Evolutionary conservation across 2,888 invertebrate genomes (phyloP), one percentile per base, ranked within the genome.

Genomic region (Spilosoma lubricipeda): DNA sequence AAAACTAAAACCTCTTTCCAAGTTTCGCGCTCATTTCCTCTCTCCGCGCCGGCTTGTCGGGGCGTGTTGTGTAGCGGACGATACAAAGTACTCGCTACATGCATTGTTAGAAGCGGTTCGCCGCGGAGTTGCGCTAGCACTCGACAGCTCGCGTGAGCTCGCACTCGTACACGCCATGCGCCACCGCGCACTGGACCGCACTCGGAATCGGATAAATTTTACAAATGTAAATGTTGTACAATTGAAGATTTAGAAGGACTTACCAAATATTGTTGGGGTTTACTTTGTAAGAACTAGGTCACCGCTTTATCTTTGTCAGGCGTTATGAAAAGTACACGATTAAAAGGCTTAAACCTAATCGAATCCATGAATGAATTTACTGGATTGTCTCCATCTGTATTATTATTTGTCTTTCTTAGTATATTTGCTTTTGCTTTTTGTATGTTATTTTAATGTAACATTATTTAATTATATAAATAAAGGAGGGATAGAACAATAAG

Each of bases 191-290:
- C 72, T 64, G 67, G 64, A 71, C 71, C 59, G 27, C 74, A 73
- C 74, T 74, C 72, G 69, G 65, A 70, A 82, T 82, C 76, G 77
- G 70, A 81, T 70, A 82, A 72, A 33, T 59, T 70, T 42, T 73
- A 69, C 66, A 39, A 11, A 39, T 39, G 39, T 39, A 39, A 78
- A 68, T 67, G 20, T 42, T 74, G 66, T 56, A 77, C 65, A 73
- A 75, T 67, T 72, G 36, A 70, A 70, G 64, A 67, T 72, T 72
- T 69, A 67, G 52, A 75, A 65, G 72, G 42, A 8, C 36, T 67
- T 48, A 48, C n/a, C 45, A 63, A 72, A 30, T 66, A 36, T 56
- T 23, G 65, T 39, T 39, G 30, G 18, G 18, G 11, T 39, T n/a
- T 2, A 36, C 23, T 66, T 66, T 66, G 39, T 39, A 66, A 36